phyloP scores from a whole-genome alignment of 2,113 vertebrate genomes.

The Nanorana parkeri region DNA sequence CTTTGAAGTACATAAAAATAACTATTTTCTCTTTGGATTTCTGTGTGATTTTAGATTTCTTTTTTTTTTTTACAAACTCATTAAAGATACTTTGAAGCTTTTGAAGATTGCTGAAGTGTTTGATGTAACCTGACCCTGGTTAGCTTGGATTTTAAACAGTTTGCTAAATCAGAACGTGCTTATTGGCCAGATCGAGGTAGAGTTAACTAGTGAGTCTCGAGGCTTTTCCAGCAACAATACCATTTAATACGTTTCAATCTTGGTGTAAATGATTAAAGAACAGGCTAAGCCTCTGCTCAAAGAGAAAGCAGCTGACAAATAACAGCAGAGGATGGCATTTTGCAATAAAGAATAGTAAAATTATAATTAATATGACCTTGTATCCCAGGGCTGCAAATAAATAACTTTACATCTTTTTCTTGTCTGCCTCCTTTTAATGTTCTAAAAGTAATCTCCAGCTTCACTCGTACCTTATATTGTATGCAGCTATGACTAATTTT shows the following conservation, averaged over 20 bases:
- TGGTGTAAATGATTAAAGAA: conserved; percentile 21
- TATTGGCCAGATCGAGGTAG: conserved; percentile 27
- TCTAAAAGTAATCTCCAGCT: background rate
- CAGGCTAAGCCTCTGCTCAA: conserved; percentile 17
- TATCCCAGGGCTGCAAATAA: background rate
- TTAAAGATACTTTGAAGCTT: conserved; percentile 19
- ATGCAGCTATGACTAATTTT: too few relatives aligned
- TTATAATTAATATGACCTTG: conserved; percentile 29
- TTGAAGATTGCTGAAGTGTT: conserved; percentile 18
- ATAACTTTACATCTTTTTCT: background rate
- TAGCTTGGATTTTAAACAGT: conserved; percentile 26
- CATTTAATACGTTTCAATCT: background rate
- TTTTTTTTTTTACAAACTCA: conserved; percentile 9
- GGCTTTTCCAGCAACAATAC: conserved; percentile 19
- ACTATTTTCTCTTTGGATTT: conserved; percentile 2
- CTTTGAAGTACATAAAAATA: background rate
- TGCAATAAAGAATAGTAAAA: conserved; percentile 12
- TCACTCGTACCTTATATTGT: background rate
- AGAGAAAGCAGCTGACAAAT: conserved; percentile 30
- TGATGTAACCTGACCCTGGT: conserved; percentile 39
- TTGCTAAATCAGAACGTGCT: conserved; percentile 5
- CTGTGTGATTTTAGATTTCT: background rate
- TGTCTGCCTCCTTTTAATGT: background rate
- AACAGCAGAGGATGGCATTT: conserved; percentile 19
- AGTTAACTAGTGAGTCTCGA: background rate